These are phyloP conservation scores for Halictus ligatus DNA, from an alignment of 2,888 invertebrate genomes.

Conservation along the genomic window DNA sequence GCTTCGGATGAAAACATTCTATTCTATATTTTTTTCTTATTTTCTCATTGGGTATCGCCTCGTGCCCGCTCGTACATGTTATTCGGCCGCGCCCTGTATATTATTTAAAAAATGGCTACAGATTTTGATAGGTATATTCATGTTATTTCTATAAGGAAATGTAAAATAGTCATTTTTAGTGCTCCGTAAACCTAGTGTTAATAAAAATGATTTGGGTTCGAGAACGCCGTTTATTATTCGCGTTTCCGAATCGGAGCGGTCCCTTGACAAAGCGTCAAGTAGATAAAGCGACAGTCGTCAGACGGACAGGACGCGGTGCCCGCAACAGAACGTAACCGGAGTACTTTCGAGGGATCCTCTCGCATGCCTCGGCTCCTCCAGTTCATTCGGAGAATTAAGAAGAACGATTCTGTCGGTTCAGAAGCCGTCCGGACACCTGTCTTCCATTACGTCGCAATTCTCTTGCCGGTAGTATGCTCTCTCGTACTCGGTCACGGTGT, in stretches of 20 bases:
- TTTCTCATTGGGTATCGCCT: no score
- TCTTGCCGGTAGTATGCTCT: constrained; percentile 82
- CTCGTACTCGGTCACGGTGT: constrained; percentile 85
- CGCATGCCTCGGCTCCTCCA: not conserved
- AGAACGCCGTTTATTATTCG: no score
- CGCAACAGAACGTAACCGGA: constrained; percentile 24
- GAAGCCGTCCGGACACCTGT: constrained; percentile 82
- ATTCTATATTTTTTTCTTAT: no score
- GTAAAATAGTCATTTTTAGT: no score
- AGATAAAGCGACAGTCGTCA: constrained; percentile 5
- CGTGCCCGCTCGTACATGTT: no score
- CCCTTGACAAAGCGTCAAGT: constrained; percentile 10
- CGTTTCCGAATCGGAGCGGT: not conserved
- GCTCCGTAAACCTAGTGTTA: no score
- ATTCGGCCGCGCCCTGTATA: no score
- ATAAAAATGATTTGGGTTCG: not conserved
- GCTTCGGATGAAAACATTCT: no score
- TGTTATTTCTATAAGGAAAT: no score
- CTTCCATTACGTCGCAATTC: constrained; percentile 84
- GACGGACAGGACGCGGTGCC: constrained; percentile 10
- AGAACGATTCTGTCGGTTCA: constrained; percentile 43
- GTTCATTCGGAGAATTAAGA: constrained; percentile 37
- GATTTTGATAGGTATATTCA: no score
- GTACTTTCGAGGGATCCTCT: constrained; percentile 24
- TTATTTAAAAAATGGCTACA: no score